Conservation (phyloP, 2,888 invertebrate genomes). For the Pherbina coryleti region DNA sequence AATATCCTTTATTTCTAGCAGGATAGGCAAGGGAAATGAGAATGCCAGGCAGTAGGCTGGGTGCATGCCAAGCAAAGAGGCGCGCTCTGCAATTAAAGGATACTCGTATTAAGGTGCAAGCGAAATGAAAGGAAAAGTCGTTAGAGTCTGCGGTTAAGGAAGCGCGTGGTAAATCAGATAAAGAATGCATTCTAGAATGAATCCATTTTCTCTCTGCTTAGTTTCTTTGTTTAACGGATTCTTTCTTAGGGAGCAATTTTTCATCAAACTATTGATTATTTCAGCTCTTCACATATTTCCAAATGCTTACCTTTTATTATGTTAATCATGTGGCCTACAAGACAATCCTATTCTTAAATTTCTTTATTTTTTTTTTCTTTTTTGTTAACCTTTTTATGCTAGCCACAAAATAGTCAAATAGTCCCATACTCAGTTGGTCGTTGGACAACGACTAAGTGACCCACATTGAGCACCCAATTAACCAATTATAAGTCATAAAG, state of each 20-base stretch:
- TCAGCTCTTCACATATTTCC: background rate
- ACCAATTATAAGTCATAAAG: constrained; percentile 56
- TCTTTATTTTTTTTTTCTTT: too few relatives aligned
- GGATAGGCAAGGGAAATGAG: background rate
- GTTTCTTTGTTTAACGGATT: background rate
- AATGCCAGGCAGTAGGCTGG: background rate
- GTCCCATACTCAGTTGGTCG: background rate
- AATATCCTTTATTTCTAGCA: background rate
- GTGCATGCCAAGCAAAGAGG: background rate
- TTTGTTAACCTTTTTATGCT: background rate
- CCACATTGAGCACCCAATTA: constrained; percentile 53
- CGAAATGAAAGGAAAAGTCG: background rate
- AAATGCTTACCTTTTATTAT: background rate
- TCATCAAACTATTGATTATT: too few relatives aligned
- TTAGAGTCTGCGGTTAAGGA: background rate
- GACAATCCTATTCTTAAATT: background rate
- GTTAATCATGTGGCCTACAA: constrained; percentile 18
- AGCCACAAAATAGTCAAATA: background rate
- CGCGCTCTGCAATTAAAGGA: background rate
- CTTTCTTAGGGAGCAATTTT: background rate
- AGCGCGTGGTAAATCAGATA: background rate
- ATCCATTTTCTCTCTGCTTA: too few relatives aligned
- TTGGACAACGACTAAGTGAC: constrained; percentile 9
- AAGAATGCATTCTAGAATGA: too few relatives aligned
- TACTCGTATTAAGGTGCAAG: background rate